Base-by-base conservation (phyloP, 2,888 invertebrate species). In the Campaea margaritaria region DNA sequence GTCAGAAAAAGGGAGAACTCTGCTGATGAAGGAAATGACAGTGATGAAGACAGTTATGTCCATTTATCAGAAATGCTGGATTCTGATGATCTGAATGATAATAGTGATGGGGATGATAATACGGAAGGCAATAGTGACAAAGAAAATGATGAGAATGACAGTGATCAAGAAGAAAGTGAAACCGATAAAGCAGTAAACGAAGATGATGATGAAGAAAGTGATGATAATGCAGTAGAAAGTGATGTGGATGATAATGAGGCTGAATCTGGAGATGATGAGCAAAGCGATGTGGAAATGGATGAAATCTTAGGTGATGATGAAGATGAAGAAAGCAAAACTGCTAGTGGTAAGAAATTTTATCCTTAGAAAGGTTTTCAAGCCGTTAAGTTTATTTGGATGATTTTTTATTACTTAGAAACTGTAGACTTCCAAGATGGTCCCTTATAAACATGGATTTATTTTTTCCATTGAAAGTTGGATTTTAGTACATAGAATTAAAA, bases 41-140 rank as follows among this genome's bases (percentile, higher is more conserved):
- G 86, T 70, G 89, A 88, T 77, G 87, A 87, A 72, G 82, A 87
- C 0, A 87, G 85, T 62, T 87, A 87, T 62, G 64, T 79, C 10
- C 88, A 90, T 75, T 62, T 92, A 38, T 91, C 91, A 43, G 93
- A 83, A 59, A 88, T 85, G 82, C 64, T 83, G 15, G 86, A 82
- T 77, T 85, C 85, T 59, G 89, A 89, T 76, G 88, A 87, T 75
- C 68, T 83, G 31, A 83, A 72, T 47, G 78, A 81, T 16, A 72
- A 76, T 0, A 82, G 78, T 70, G 81, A 83, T 67, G 68, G 67
- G 7, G 59, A 59, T 52, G 68, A 67, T 9, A 60, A 59, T 52
- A 62, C 56, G 49, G 64, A 68, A 31, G 57, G 49, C 45, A 65
- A 52, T 65, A 70, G 68, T 47, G 56, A 62, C 55, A 64, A 45